These are phyloP conservation scores for Oryzias dopingdopingensis DNA, from an alignment of 2,797 vertebrate genomes.

Conservation along the genomic window DNA sequence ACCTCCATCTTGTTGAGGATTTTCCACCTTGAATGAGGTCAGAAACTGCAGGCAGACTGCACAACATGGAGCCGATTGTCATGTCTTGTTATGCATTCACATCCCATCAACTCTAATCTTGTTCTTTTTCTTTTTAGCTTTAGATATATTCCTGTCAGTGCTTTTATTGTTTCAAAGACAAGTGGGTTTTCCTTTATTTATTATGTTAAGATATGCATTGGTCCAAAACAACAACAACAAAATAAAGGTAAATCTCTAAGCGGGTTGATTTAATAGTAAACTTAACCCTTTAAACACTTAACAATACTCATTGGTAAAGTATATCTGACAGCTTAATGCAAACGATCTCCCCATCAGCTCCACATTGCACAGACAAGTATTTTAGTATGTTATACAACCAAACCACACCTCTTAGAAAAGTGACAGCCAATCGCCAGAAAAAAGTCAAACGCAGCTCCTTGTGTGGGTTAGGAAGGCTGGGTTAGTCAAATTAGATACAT, in stretches of 20 bases:
- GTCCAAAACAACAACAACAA: no score
- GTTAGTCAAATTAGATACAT: conserved; percentile 72
- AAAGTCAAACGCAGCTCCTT: conserved; percentile 47
- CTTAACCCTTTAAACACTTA: no score
- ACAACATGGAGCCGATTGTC: conserved; percentile 60
- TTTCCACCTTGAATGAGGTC: conserved; percentile 20
- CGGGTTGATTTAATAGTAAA: no score
- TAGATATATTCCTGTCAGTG: no score
- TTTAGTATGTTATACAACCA: conserved; percentile 68
- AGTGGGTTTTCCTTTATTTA: no score
- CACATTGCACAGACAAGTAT: conserved; percentile 37
- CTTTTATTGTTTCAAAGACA: no score
- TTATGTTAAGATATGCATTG: no score
- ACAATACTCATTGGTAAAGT: no score
- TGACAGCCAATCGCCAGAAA: conserved; percentile 58
- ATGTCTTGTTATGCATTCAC: neutral
- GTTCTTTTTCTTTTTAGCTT: neutral
- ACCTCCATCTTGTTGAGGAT: conserved; percentile 33
- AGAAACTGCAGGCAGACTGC: conserved; percentile 29
- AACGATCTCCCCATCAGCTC: conserved; percentile 46
- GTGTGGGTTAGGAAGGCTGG: conserved; percentile 54
- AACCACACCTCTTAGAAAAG: conserved; percentile 34
- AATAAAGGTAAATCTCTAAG: no score
- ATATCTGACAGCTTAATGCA: neutral
- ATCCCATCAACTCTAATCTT: neutral